Evolutionary conservation across 2,888 invertebrate genomes (phyloP).

Genomic region (Mechanitis mazaeus): DNA sequence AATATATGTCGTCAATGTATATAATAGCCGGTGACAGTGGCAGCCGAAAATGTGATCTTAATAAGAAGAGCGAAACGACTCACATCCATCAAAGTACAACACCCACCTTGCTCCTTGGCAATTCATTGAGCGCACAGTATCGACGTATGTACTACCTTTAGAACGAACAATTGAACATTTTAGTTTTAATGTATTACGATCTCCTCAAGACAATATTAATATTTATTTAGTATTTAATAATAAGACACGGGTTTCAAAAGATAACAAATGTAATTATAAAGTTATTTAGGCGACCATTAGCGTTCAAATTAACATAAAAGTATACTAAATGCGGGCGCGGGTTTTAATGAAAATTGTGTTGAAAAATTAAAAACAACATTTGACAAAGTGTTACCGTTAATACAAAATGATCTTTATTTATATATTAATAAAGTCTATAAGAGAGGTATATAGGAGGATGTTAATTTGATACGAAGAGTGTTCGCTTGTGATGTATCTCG

Average conservation of each 20-base stretch:
- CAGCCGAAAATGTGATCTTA: constrained; percentile 26
- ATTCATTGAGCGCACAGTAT: constrained; percentile 16
- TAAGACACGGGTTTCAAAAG: too few species aligned
- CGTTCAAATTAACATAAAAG: constrained; percentile 3
- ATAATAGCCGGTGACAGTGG: not conserved
- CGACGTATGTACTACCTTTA: not conserved
- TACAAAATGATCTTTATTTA: not conserved
- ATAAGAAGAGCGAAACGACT: constrained; percentile 16
- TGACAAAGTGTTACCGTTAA: not conserved
- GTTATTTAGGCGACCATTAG: too few species aligned
- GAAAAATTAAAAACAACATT: not conserved
- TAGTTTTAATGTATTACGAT: too few species aligned
- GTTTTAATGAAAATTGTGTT: constrained; percentile 6
- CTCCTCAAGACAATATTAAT: too few species aligned
- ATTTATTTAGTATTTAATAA: too few species aligned
- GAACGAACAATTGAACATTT: not conserved
- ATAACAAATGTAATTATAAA: too few species aligned
- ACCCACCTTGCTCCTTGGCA: constrained; percentile 19
- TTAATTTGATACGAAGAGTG: constrained; percentile 6
- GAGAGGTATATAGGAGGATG: not conserved
- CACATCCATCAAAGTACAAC: constrained; percentile 18
- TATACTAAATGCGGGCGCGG: not conserved
- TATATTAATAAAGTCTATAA: not conserved
- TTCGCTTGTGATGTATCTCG: constrained; percentile 3
- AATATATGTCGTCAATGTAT: too few species aligned